Evolutionary conservation across 2,888 invertebrate genomes (phyloP).

Genomic region (Oxyteleia sp.): DNA sequence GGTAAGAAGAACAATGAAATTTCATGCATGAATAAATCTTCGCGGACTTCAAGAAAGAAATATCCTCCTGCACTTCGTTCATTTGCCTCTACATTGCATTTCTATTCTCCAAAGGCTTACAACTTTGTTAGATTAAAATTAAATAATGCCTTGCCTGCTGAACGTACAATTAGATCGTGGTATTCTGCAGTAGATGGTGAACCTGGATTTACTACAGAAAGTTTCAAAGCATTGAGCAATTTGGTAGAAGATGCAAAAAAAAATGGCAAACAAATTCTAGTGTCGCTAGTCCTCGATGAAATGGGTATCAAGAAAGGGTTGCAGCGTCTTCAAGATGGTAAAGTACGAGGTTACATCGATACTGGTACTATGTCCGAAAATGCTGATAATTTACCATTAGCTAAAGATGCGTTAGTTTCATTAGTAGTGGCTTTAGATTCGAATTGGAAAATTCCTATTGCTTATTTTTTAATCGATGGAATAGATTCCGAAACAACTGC

Average conservation of each 20-base stretch:
- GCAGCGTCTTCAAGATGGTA: slow-evolving; percentile 2
- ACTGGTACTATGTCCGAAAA: no score
- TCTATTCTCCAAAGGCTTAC: slow-evolving; percentile 25
- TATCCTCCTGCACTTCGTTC: slow-evolving; percentile 7
- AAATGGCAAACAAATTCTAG: slow-evolving; percentile 8
- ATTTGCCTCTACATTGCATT: slow-evolving; percentile 10
- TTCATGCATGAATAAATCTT: no score
- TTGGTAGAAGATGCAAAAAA: neutral
- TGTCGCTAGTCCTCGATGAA: slow-evolving; percentile 19
- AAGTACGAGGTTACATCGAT: slow-evolving; percentile 15
- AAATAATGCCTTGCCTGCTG: no score
- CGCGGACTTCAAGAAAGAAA: neutral
- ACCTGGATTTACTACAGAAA: slow-evolving; percentile 12
- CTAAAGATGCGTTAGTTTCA: slow-evolving; percentile 28
- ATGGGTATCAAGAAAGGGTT: slow-evolving; percentile 33
- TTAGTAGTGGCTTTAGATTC: slow-evolving; percentile 25
- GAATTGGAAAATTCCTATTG: slow-evolving; percentile 34
- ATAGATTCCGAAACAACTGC: slow-evolving; percentile 12
- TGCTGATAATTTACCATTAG: no score
- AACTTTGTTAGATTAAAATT: neutral
- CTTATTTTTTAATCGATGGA: slow-evolving; percentile 34
- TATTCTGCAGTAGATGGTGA: slow-evolving; percentile 5
- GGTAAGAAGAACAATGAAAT: no score
- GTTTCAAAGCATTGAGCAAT: slow-evolving; percentile 1
- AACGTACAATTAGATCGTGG: neutral